Conservation (phyloP, 2,888 invertebrate species). For the Spicauda simplicius region DNA sequence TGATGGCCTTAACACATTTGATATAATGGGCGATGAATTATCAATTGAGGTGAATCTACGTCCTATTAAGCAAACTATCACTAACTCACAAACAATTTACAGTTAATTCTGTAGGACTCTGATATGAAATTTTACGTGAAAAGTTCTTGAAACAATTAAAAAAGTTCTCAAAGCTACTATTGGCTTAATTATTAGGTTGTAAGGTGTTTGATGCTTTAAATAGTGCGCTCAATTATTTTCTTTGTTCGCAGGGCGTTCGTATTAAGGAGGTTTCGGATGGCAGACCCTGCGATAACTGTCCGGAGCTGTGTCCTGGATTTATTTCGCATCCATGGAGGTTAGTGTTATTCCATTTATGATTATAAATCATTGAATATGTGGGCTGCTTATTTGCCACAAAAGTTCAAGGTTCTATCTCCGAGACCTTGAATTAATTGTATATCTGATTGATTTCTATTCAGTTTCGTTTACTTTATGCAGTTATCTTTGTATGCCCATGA, state of each 20-base stretch:
- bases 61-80: neutral
- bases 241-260: constrained; percentile 90
- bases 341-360: constrained; percentile 56
- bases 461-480: too few species aligned
- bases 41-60: constrained; percentile 44
- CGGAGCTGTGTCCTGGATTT: constrained; percentile 92
- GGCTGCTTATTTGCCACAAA: too few species aligned
- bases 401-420: too few species aligned
- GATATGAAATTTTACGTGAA: too few species aligned
- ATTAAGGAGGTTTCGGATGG: constrained; percentile 95
- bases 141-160: too few species aligned
- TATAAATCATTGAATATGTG: neutral
- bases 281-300: constrained; percentile 93
- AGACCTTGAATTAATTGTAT: too few species aligned
- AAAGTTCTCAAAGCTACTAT: neutral
- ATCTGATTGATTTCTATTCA: too few species aligned
- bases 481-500: too few species aligned
- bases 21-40: constrained; percentile 36
- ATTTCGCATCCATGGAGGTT: constrained; percentile 95
- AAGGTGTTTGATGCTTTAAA: too few species aligned
- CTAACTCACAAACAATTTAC: too few species aligned
- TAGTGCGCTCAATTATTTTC: constrained; percentile 13
- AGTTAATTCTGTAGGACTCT: too few species aligned
- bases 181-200: neutral
- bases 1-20: constrained; percentile 48